phyloP scores from a whole-genome alignment of 2,797 vertebrate species.

The Ptychadena robeensis region DNA sequence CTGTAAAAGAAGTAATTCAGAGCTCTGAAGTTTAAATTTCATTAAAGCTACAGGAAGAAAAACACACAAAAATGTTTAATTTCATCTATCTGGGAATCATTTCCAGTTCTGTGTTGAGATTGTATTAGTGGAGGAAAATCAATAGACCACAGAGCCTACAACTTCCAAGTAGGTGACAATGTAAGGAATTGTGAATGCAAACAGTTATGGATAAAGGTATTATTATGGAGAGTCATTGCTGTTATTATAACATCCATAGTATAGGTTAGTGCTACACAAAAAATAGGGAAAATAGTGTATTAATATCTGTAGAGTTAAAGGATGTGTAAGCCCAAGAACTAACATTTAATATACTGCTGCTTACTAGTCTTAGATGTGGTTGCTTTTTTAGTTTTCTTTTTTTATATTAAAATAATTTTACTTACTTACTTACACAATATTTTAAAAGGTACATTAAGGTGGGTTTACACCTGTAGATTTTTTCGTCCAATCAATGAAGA shows the following conservation, averaged over 20 bases:
- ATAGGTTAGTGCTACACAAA: not conserved
- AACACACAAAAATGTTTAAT: constrained; percentile 43
- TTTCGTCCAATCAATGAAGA: too few species aligned
- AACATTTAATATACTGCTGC: too few species aligned
- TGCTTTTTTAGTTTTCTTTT: too few species aligned
- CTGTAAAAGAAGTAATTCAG: constrained; percentile 20
- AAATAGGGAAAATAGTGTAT: not conserved
- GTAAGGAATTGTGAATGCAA: constrained; percentile 3
- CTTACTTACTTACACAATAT: too few species aligned
- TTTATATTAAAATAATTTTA: too few species aligned
- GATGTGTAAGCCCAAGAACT: too few species aligned
- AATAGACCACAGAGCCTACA: constrained; percentile 23
- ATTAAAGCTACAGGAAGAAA: constrained; percentile 43
- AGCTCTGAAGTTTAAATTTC: constrained; percentile 21
- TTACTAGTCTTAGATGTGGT: too few species aligned
- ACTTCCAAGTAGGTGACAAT: constrained; percentile 15
- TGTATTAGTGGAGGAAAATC: constrained; percentile 29
- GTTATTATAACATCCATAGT: not conserved
- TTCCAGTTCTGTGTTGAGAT: constrained; percentile 23
- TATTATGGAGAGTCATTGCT: not conserved
- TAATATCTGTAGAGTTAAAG: too few species aligned
- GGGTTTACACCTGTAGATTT: too few species aligned
- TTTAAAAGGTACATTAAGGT: too few species aligned
- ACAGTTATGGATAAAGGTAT: not conserved
- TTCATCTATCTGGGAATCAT: constrained; percentile 34